Evolutionary conservation across 2,113 vertebrate genomes (phyloP).

Genomic region (Odontesthes bonariensis): DNA sequence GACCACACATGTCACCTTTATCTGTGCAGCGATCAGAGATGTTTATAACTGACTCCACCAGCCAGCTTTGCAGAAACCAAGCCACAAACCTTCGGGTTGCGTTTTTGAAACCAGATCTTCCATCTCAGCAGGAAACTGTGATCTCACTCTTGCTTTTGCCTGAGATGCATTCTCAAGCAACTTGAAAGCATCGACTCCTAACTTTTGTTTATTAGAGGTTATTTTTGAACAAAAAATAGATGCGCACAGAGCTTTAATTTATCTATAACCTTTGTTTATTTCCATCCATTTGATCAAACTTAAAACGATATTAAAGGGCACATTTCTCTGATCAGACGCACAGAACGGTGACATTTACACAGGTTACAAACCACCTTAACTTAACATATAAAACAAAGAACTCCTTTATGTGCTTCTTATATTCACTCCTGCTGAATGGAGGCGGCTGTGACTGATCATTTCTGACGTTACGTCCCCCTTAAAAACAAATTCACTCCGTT

Average conservation of each 20-base stretch:
- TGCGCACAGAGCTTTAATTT: not conserved
- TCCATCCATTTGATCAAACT: conserved; percentile 5
- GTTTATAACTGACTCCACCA: conserved; percentile 20
- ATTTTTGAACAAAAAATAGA: conserved; percentile 21
- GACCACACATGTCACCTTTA: conserved; percentile 23
- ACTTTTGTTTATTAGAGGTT: conserved; percentile 2
- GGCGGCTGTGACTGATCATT: too few species aligned
- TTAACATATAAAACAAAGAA: too few species aligned
- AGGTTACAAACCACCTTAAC: too few species aligned
- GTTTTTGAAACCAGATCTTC: conserved; percentile 31
- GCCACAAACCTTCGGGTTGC: conserved; percentile 52
- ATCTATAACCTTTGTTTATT: not conserved
- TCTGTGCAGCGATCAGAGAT: conserved; percentile 41
- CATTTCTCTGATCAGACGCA: not conserved
- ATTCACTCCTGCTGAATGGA: too few species aligned
- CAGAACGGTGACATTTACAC: conserved; percentile 27
- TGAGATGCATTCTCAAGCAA: conserved; percentile 48
- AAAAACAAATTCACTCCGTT: too few species aligned
- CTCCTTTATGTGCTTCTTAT: too few species aligned
- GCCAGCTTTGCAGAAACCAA: conserved; percentile 45
- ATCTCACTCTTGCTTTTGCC: conserved; percentile 22
- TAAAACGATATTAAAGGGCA: conserved; percentile 6
- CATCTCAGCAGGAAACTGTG: conserved; percentile 64
- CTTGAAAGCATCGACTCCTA: not conserved
- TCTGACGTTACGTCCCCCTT: too few species aligned